Base-by-base conservation (phyloP, 2,113 vertebrate species). In the Brevimyrus niger region DNA sequence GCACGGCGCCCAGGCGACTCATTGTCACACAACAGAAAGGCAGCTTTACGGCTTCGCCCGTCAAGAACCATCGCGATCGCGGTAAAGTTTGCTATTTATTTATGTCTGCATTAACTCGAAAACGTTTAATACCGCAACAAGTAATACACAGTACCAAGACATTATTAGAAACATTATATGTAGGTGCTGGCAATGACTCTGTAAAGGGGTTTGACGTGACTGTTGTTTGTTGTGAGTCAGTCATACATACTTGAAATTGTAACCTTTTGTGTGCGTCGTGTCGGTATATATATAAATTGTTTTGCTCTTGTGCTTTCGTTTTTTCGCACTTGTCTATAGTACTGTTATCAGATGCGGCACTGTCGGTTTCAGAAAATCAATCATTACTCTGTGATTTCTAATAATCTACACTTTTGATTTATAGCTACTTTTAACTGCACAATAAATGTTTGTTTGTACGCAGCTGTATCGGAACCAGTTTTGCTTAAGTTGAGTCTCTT, bases 71-170 rank as follows among this genome's bases (percentile, higher is more conserved):
- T 61, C 51, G 35, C 51, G 35, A 38, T 23, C 87, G 19, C 51
- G 87, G 87, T 87, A 42, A 87, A 87, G 55, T 87, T 87, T 19
- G 38, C 51, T 15, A 35, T 58, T 44, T 38, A 44, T 35, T 87
- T 61, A 42, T 65, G 13, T 61, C 53, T 42, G 31, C 51, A 19
- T 21, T 23, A 35, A 19, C 35, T 42, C 27, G 53, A 53, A 42
- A 58, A 38, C 19, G 51, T 35, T 23, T 3, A 42, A 15, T 38
- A 17, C 27, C 17, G 4, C 31, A 51, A 51, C 61, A 69, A 69
- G 61, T 69, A 27, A 69, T 31, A 3, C 23, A 65, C 23, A 31
- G 19, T 69, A 13, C 10, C 61, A 69, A 27, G n/a, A 10, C 23
- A 65, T 10, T 55, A 65, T 65, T 27, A 65, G 9, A 27, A 65